Conservation (phyloP, 2,888 invertebrate species). For the Eulithis prunata region DNA sequence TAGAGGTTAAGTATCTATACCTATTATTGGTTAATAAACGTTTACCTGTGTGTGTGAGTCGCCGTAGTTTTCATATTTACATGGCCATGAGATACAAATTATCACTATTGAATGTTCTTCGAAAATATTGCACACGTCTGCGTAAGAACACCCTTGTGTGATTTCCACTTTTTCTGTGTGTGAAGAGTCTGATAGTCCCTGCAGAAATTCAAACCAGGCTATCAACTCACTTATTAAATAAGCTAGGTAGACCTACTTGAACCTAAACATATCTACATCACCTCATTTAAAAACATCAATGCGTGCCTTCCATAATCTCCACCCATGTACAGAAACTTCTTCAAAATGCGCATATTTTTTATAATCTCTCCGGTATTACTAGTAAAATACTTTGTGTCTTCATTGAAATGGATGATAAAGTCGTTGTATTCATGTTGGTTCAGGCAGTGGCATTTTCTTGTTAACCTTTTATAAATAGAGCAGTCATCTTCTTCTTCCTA, state of each 20-base stretch:
- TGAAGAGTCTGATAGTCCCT: conserved; percentile 63
- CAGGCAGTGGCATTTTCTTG: conserved; percentile 70
- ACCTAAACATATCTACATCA: conserved; percentile 31
- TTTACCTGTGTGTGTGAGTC: conserved; percentile 61
- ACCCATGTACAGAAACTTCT: conserved; percentile 75
- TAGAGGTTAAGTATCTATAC: no score
- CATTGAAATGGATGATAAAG: conserved; percentile 74
- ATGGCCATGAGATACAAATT: conserved; percentile 65
- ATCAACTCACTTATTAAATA: no score
- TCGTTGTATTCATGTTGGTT: conserved; percentile 69
- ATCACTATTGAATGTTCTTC: conserved; percentile 65
- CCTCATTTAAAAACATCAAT: conserved; percentile 71
- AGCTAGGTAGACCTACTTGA: neutral
- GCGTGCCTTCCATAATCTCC: conserved; percentile 66
- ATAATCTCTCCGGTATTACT: conserved; percentile 70
- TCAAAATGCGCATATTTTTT: conserved; percentile 71
- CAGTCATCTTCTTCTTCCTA: conserved; percentile 70
- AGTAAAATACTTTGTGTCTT: conserved; percentile 63
- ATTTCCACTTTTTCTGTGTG: conserved; percentile 66
- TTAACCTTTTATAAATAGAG: conserved; percentile 69
- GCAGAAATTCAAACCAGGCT: conserved; percentile 14
- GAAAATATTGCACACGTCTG: conserved; percentile 74
- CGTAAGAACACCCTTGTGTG: conserved; percentile 63
- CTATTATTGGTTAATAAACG: no score
- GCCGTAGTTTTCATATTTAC: conserved; percentile 56